Evolutionary conservation across 2,797 vertebrate genomes (phyloP).

Genomic region (Notolabrus celidotus): DNA sequence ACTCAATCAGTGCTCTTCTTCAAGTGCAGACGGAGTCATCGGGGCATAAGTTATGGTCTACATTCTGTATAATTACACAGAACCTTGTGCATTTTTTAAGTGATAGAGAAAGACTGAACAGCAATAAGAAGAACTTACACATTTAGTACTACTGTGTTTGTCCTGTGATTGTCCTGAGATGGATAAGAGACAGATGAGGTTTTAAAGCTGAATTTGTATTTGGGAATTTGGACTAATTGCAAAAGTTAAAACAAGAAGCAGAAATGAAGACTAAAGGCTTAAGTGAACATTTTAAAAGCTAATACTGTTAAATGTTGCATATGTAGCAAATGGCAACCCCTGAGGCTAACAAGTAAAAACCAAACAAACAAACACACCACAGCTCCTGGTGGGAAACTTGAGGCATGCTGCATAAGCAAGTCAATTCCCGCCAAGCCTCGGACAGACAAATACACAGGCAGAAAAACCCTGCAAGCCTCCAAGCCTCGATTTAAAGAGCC

Average conservation of each 20-base stretch:
- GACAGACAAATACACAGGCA: too few relatives aligned
- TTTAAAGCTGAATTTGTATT: background rate
- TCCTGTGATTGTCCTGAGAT: too few relatives aligned
- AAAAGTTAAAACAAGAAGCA: background rate
- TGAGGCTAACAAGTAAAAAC: too few relatives aligned
- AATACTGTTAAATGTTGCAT: background rate
- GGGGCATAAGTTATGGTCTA: conserved; percentile 35
- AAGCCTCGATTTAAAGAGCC: too few relatives aligned
- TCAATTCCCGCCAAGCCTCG: too few relatives aligned
- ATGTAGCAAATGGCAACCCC: too few relatives aligned
- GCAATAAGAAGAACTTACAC: background rate
- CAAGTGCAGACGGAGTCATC: conserved; percentile 55
- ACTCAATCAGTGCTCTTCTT: conserved; percentile 53
- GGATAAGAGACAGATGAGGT: too few relatives aligned
- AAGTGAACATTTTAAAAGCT: background rate
- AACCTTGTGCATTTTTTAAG: conserved; percentile 16
- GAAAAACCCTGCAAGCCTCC: too few relatives aligned
- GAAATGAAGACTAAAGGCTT: background rate
- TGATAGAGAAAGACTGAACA: conserved; percentile 14
- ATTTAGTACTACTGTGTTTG: too few relatives aligned
- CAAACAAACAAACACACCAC: too few relatives aligned
- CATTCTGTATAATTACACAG: conserved; percentile 16
- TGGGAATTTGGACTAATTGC: background rate
- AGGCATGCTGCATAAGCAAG: too few relatives aligned
- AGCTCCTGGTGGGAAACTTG: too few relatives aligned